A percentile compares a stretch with the other conserved stretches of the same genome.
phyloP scores from a whole-genome alignment of 2,888 invertebrate genomes.

The Dascillus cervinus region DNA sequence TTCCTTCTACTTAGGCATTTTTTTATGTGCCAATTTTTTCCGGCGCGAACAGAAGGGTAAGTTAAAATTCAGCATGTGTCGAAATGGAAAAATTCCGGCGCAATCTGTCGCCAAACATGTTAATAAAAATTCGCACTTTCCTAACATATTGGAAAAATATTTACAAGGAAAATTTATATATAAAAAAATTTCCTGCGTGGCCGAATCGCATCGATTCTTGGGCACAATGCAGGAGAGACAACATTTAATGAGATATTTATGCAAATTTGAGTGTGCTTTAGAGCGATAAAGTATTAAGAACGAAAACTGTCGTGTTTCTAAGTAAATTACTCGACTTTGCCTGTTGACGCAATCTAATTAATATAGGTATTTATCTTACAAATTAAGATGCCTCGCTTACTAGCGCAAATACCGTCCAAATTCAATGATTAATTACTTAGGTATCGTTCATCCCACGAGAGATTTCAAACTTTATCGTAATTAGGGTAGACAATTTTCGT shows the following conservation, averaged over 20 bases:
- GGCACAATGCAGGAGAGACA: constrained; percentile 3
- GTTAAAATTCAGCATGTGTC: too few species aligned
- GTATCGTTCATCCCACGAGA: constrained; percentile 21
- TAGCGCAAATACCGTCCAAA: constrained; percentile 39
- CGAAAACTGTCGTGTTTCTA: constrained; percentile 40
- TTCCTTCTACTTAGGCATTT: too few species aligned
- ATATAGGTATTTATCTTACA: constrained; percentile 43
- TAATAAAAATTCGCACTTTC: too few species aligned
- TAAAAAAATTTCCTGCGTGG: too few species aligned
- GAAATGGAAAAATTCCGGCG: too few species aligned
- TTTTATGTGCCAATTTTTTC: too few species aligned
- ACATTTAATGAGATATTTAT: constrained; percentile 32
- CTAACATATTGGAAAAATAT: too few species aligned
- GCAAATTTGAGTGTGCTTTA: constrained; percentile 37
- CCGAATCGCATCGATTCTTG: too few species aligned
- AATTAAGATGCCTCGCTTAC: constrained; percentile 42
- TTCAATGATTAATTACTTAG: constrained; percentile 41
- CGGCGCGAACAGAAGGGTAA: too few species aligned
- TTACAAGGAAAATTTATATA: too few species aligned
- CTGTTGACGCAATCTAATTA: constrained; percentile 43
- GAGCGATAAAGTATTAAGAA: constrained; percentile 42
- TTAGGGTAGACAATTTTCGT: too few species aligned
- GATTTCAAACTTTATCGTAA: constrained; percentile 11
- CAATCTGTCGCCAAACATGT: too few species aligned
- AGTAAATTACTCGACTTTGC: constrained; percentile 41